Evolutionary conservation across 2,888 invertebrate genomes (phyloP), one percentile per base, ranked within the genome.

Genomic region (Apodemia mormo): DNA sequence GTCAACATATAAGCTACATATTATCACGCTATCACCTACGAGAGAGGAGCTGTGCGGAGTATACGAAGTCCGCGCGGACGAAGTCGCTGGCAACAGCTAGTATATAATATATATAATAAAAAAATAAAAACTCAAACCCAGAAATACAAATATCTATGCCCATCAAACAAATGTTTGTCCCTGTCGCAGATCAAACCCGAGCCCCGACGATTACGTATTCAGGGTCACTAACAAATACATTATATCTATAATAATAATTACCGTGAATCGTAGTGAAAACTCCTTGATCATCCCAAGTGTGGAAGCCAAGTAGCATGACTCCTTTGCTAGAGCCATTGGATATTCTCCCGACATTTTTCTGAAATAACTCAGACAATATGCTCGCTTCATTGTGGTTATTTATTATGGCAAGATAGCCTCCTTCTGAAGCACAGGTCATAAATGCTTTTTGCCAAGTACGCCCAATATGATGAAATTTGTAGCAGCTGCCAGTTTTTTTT

Each of bases 221-320:
- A n/a, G n/a, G n/a, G n/a, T n/a, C n/a, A n/a, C n/a, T n/a, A n/a
- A n/a, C n/a, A n/a, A n/a, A n/a, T n/a, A 22, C 22, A 22, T 22
- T 22, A 22, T 22, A 22, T 22, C 22, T 22, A 22, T 29, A 10
- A 58, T 58, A 61, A 40, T 52, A 65, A 74, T 73, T 64, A 81
- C 82, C 82, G 40, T 83, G 78, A 43, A 82, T 74, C 12, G 83
- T 82, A 9, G 74, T 74, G 77, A 79, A 83, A 5, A 76, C 64
- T 0, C 77, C 71, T 5, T 71, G 70, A 7, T 79, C 76, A 2
- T 72, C 73, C 79, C 79, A 80, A 67, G 80, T 79, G 7, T 76
- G 77, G 68, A 80, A 79, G 0, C 83, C 83, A n/a, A 81, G 68
- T 12, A 72, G 74, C 0, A 75, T 76, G 64, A 43, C 29, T 30